These are phyloP conservation scores for Oncopeltus fasciatus DNA, from an alignment of 1,140 invertebrate genomes.

Conservation along the genomic window DNA sequence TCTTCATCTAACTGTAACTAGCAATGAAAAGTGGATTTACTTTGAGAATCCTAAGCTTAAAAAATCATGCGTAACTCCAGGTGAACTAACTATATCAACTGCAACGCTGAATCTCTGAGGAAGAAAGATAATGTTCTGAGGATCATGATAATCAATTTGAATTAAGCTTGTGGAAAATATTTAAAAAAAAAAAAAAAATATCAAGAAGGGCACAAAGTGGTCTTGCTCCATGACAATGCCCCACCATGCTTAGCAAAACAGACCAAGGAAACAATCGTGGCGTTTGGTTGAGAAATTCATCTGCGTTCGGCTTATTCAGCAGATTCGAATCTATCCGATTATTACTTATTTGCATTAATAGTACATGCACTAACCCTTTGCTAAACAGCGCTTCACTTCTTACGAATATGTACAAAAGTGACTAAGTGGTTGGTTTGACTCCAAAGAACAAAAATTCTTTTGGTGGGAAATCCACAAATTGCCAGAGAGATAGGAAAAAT, in stretches of 20 bases:
- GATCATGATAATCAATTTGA: neutral
- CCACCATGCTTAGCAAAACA: constrained; percentile 2
- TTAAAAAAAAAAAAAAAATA: neutral
- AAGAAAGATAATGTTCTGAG: too few relatives aligned
- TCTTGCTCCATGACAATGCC: constrained; percentile 21
- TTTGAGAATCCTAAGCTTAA: constrained; percentile 21
- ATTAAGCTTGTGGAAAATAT: neutral
- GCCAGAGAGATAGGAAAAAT: too few relatives aligned
- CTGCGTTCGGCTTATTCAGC: neutral
- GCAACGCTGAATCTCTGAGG: too few relatives aligned
- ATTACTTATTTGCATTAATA: neutral
- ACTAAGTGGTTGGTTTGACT: too few relatives aligned
- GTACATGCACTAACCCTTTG: too few relatives aligned
- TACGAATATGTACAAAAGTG: too few relatives aligned
- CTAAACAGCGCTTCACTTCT: too few relatives aligned
- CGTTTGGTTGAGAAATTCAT: neutral
- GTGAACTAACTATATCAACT: constrained; percentile 22
- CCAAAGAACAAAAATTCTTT: too few relatives aligned
- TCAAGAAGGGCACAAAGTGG: constrained; percentile 13
- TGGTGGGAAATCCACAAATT: too few relatives aligned
- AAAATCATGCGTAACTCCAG: constrained; percentile 20
- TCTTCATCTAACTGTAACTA: constrained; percentile 7
- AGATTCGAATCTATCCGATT: neutral
- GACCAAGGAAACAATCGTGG: neutral
- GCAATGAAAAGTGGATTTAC: constrained; percentile 18